A percentile compares a stretch with the other conserved stretches of the same genome.
Conservation (phyloP, 2,888 invertebrate genomes). For the Aethes cnicana region DNA sequence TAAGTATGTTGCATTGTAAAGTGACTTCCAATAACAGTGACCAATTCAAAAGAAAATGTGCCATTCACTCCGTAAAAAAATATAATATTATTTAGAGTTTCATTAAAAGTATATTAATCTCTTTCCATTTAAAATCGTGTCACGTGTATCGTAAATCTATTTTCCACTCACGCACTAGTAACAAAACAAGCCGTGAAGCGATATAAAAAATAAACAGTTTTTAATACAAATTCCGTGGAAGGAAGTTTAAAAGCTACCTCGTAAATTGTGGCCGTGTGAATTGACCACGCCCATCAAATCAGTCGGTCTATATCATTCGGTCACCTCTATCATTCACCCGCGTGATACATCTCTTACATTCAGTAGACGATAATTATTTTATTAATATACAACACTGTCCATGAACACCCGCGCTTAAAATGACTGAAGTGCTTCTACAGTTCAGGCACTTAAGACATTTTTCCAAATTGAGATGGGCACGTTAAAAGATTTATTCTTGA, state of each 20-base stretch:
- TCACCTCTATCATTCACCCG: slow-evolving; percentile 28
- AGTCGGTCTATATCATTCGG: slow-evolving; percentile 26
- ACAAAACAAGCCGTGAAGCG: not conserved
- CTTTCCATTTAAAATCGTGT: not conserved
- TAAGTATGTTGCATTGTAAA: no score
- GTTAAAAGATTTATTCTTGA: slow-evolving; percentile 21
- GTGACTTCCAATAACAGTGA: no score
- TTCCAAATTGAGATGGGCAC: not conserved
- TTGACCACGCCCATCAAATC: slow-evolving; percentile 56
- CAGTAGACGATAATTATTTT: slow-evolving; percentile 71
- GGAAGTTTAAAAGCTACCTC: slow-evolving; percentile 36
- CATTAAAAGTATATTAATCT: no score
- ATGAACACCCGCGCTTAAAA: slow-evolving; percentile 45
- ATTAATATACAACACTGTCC: slow-evolving; percentile 70
- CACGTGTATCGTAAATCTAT: not conserved
- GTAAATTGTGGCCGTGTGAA: slow-evolving; percentile 74
- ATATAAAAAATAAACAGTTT: slow-evolving; percentile 2
- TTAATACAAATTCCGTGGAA: slow-evolving; percentile 8
- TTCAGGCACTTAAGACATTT: not conserved
- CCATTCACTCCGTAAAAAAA: no score
- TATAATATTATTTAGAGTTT: no score
- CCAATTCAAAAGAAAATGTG: no score
- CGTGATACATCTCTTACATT: slow-evolving; percentile 60
- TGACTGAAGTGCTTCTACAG: slow-evolving; percentile 13
- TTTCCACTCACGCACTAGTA: not conserved